Evolutionary conservation across 2,888 invertebrate genomes (phyloP), one percentile per base, ranked within the genome.

Genomic region (Pemphredon lugubris): DNA sequence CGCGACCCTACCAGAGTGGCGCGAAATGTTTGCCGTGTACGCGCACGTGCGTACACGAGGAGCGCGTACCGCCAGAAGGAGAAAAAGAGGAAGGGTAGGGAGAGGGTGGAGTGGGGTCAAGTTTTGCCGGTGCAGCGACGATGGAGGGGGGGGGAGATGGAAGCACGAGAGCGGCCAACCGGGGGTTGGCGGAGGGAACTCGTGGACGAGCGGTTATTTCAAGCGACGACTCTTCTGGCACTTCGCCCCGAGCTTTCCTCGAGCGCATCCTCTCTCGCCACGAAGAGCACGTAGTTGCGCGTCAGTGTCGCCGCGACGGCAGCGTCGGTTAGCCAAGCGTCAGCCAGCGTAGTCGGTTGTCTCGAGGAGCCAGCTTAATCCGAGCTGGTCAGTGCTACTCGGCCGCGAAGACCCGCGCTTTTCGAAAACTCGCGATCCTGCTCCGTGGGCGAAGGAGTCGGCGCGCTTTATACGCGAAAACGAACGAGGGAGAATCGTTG

Each of bases 201-300:
- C 84, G 87, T 70, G 79, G 79, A 75, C 83, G 81, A 83, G 84
- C 83, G 85, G 88, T 88, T 89, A 89, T 89, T 89, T 88, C 88
- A 86, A 88, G 89, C 88, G 77, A 83, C 84, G 77, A 70, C 80
- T 68, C 71, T 69, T 85, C 84, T 85, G 88, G 87, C 89, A 88
- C 87, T 89, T 86, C 82, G 88, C 84, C 87, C 84, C 85, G 84
- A 88, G 88, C 87, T 86, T 79, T 79, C 79, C 75, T 77, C 80
- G 78, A 73, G 79, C 80, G 73, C 72, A 73, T 79, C 79, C 75
- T 78, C 59, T 59, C 72, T 40, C 70, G 66, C 45, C 60, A 37
- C 59, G 59, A 50, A 58, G 44, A 68, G 66, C 48, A 39, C 59
- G 64, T 58, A 61, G 65, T 53, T 32, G 66, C 21, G 21, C 60